Percentiles rank a stretch among this genome's conserved stretches.
These are phyloP conservation scores for Belonocnema kinseyi DNA, from an alignment of 1,140 invertebrate species.

Conservation along the genomic window DNA sequence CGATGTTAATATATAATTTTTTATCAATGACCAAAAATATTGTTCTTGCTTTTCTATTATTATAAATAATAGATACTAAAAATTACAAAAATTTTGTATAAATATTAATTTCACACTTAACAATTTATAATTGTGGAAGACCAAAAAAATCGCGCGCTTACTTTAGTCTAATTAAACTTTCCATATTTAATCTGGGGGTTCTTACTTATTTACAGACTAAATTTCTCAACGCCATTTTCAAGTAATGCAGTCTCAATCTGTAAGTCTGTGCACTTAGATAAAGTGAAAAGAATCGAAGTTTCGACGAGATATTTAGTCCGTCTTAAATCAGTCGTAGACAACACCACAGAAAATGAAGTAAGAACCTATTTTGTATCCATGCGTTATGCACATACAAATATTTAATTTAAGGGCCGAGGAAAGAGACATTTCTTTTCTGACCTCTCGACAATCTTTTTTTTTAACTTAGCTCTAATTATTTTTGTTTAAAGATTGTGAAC, in stretches of 20 bases:
- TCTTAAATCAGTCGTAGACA: constrained; percentile 65
- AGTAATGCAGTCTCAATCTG: constrained; percentile 97
- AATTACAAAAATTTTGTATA: no score
- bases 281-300: constrained; percentile 87
- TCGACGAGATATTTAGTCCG: constrained; percentile 87
- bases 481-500: constrained; percentile 74
- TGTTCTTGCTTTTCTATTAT: no score
- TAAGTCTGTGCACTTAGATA: constrained; percentile 84
- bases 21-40: no score
- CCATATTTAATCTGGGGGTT: background rate
- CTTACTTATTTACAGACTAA: constrained; percentile 80
- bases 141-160: no score
- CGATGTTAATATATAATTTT: no score
- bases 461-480: constrained; percentile 22
- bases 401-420: no score
- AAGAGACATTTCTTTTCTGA: no score
- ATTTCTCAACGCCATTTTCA: constrained; percentile 95
- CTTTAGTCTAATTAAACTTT: background rate
- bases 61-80: no score
- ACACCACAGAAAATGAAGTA: constrained; percentile 72
- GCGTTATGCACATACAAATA: no score
- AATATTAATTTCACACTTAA: no score
- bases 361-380: constrained; percentile 38
- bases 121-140: no score
- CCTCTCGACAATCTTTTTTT: background rate